Evolutionary conservation across 2,113 vertebrate genomes (phyloP), one percentile per base, ranked within the genome.

Genomic region (Rhinolophus ferrumequinum): DNA sequence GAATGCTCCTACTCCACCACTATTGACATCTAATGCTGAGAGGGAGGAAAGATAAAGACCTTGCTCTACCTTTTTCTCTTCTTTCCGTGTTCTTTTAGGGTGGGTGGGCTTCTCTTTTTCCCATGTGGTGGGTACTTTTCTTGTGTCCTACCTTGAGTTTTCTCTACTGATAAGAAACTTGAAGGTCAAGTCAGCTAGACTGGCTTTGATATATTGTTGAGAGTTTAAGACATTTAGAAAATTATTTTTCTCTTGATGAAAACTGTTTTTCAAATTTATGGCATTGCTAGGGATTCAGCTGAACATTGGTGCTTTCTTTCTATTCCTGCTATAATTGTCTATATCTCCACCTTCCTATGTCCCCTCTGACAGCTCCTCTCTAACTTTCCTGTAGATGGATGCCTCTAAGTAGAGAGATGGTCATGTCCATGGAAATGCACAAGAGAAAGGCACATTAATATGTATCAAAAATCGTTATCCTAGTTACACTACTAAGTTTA

Each of bases 141-240:
- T 15, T 56, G 15, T 67, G 4, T 5, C 12, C 35, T 67, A 18
- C 50, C n/a, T 67, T 76, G 50, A 64, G 1, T 66, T 92, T 41
- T 94, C 52, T 80, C 47, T 60, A 33, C 15, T 60, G 52, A 35
- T 67, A 52, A 69, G 69, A 80, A 90, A 76, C n/a, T 70, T 75
- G 38, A 56, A 50, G 28, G 5, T 54, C 14, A 79, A 79, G 33
- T 58, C 28, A 38, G 26, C 14, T 47, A 86, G 85, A 19, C 24
- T 93, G 44, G 4, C 30, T 70, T 72, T 66, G 64, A 38, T 54
- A 38, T 44, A 80, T 69, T 83, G 79, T 62, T 90, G 66, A 22
- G 28, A 88, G 33, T 67, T 81, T 93, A 72, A 64, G 24, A n/a
- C 84, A 88, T 79, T 82, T 69, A 79, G 69, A 69, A 90, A 47